Evolutionary conservation across 2,888 invertebrate species (phyloP), one percentile per base, ranked within the genome.

Genomic region (Petrolisthes manimaculis): DNA sequence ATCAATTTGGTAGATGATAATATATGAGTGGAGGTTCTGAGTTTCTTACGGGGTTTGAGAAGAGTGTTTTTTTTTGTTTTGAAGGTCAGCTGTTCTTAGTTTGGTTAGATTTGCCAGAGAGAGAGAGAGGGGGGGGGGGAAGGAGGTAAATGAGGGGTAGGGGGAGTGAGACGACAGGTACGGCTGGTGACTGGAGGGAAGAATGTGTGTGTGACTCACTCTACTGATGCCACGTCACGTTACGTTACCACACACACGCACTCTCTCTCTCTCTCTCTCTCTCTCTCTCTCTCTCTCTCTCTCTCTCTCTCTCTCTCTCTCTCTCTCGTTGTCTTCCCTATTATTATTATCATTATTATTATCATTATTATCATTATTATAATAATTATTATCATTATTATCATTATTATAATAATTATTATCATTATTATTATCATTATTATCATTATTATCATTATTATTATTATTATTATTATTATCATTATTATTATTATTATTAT

Each of bases 271-370:
- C 37, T 74, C 18, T 21, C 21, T n/a, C 24, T 18, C 74, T 74
- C 74, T 74, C 74, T 74, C 74, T 74, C 74, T 74, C 61, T 61
- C 61, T 18, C 61, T 61, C 61, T 18, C 61, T 61, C 61, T 18
- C 61, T 61, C 61, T 18, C 61, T 61, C 61, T 18, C 61, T 61
- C 61, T 18, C 61, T 61, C 61, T 18, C 61, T 61, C 61, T 18
- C 61, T 61, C 61, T 18, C 61, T 61, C 61, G 9, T 18, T 61
- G 12, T 61, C 61, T 61, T 18, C 18, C 61, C 18, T 14, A 6
- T 9, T 61, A 3, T 61, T 18, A 9, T 12, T 61, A 61, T 61
- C 3, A 61, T 61, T 61, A 61, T 6, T 61, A 6, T 14, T 9
- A 9, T 6, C 14, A 61, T 61, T 61, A 9, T 61, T 61, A 9